These are phyloP conservation scores for Gymnarchus niloticus DNA, from an alignment of 2,113 vertebrate species.

Conservation along the genomic window DNA sequence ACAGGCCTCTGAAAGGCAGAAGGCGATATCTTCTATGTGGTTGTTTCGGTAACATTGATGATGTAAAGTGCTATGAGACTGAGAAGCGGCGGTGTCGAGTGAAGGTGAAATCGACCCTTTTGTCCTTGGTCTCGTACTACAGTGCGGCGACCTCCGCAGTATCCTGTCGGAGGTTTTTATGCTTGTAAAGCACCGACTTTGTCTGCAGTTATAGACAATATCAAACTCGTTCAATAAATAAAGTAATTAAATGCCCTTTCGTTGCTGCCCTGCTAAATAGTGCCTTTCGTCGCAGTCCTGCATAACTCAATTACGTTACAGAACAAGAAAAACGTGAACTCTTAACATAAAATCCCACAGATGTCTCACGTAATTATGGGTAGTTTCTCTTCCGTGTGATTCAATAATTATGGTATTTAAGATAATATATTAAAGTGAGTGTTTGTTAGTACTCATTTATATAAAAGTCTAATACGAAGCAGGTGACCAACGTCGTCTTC, in stretches of 20 bases:
- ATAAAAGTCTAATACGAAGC: not conserved
- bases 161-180: not conserved
- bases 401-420: slow-evolving; percentile 11
- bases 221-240: not conserved
- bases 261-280: not conserved
- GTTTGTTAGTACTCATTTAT: slow-evolving; percentile 4
- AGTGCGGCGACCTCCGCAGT: too few relatives aligned
- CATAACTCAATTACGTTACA: slow-evolving; percentile 2
- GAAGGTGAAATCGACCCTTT: not conserved
- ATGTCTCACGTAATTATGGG: not conserved
- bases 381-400: slow-evolving; percentile 3
- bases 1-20: not conserved
- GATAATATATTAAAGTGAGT: slow-evolving; percentile 4
- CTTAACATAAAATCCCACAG: not conserved
- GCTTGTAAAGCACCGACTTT: not conserved
- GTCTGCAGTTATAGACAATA: not conserved
- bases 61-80: not conserved
- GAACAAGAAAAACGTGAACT: not conserved
- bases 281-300: not conserved
- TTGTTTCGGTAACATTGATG: not conserved
- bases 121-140: not conserved
- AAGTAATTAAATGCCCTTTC: not conserved
- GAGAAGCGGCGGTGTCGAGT: not conserved
- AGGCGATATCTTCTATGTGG: not conserved
- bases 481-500: not conserved